Base-by-base conservation (phyloP, 2,888 invertebrate genomes). In the Capitulum mitella region DNA sequence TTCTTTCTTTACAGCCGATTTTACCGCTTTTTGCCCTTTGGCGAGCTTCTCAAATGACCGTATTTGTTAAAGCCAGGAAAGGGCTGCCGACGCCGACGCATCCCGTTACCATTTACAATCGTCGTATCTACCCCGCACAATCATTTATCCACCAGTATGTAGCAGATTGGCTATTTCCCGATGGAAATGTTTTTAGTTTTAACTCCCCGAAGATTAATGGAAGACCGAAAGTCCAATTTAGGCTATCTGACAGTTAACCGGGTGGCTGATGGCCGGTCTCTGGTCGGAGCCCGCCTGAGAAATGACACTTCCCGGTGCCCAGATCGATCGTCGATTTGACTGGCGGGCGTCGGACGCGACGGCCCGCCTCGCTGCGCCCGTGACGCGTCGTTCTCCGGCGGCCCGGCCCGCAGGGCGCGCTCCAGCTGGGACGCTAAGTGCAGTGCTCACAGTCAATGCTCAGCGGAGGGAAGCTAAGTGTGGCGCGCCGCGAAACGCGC, bases 141-240 rank as follows among this genome's bases (percentile, higher is more conserved):
- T 70, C 70, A 37, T 70, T 70, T 70, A 70, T 70, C 37, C 26
- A 26, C 22, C 10, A 26, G 70, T 70, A 34, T 70, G 70, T 70
- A 70, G 70, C 70, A 70, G 70, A 70, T 70, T 70, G 70, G 70
- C 70, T 70, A 70, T 70, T 70, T 70, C 70, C 32, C 70, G 37
- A 70, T 70, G 70, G 70, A 70, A 70, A 70, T 70, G 70, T 70
- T 70, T 70, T 70, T 37, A 37, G 70, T 70, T 70, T 37, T 70
- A 70, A 70, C 70, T 58, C 43, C 37, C 34, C 6, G 10, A 70
- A 70, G 70, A 70, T 37, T 37, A 70, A 70, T 70, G 70, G 26
- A 19, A 22, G 22, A 37, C 22, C 5, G 70, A 10, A 32, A 16
- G 37, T 32, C 29, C 70, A 70, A 70, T 70, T 70, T 70, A 10